These are phyloP conservation scores for Rhagologus leucostigma DNA, from an alignment of 2,113 vertebrate genomes.

Conservation along the genomic window DNA sequence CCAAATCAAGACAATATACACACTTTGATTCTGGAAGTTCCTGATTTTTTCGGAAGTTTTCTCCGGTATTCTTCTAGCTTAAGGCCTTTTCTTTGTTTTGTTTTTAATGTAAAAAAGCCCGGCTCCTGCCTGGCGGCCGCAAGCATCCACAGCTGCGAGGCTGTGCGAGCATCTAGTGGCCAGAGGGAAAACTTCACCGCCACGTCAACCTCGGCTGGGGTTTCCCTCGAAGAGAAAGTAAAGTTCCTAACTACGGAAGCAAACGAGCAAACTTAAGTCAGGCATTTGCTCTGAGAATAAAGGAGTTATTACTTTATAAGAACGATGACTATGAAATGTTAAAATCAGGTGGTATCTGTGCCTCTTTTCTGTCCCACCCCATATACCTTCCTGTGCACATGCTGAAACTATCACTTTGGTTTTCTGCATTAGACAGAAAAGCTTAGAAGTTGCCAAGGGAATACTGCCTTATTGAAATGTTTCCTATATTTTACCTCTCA, in stretches of 20 bases:
- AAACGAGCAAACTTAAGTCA: background rate
- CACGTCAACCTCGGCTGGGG: background rate
- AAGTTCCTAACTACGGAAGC: background rate
- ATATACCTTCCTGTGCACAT: accelerated
- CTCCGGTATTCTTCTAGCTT: background rate
- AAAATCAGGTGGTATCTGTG: background rate
- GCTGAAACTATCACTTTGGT: background rate
- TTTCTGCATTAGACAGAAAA: background rate
- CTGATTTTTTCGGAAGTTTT: background rate
- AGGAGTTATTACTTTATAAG: background rate
- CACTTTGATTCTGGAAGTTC: background rate
- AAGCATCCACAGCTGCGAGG: too few species aligned
- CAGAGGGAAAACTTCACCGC: background rate
- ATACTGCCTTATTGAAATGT: background rate
- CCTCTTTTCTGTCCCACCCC: background rate
- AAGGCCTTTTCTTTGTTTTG: background rate
- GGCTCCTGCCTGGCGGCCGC: background rate
- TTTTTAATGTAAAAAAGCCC: background rate
- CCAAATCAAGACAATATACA: background rate
- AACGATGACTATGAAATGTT: background rate
- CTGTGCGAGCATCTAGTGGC: slow-evolving; percentile 10
- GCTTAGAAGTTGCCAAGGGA: background rate
- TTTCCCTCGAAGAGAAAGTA: background rate
- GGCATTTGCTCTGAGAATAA: background rate
- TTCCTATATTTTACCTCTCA: background rate